These are phyloP conservation scores for Pantala flavescens DNA, from an alignment of 1,140 invertebrate species.

Conservation along the genomic window DNA sequence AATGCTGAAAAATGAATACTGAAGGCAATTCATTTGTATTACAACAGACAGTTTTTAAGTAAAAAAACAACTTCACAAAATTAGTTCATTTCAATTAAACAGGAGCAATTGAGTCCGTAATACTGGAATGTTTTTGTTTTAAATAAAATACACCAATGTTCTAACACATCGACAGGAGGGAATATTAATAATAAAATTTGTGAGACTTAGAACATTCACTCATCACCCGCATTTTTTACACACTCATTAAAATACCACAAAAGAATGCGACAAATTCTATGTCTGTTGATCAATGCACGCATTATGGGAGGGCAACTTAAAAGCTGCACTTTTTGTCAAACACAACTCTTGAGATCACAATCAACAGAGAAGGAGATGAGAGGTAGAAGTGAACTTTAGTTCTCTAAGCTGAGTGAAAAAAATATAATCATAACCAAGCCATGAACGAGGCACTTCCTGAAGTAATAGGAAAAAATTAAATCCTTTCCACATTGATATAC, in stretches of 20 bases:
- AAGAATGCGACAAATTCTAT: background rate
- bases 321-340: background rate
- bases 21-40: background rate
- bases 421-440: background rate
- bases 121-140: conserved; percentile 6
- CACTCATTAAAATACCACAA: background rate
- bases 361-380: background rate
- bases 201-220: conserved; percentile 1
- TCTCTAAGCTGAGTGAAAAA: background rate
- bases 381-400: background rate
- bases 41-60: background rate
- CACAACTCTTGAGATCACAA: background rate
- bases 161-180: background rate
- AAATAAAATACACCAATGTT: conserved; percentile 11
- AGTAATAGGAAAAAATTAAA: background rate
- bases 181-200: background rate
- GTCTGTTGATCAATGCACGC: background rate
- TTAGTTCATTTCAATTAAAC: background rate
- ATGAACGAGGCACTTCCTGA: background rate
- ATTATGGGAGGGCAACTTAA: background rate
- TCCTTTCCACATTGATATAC: background rate
- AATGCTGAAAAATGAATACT: background rate
- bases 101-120: background rate
- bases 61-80: background rate
- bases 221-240: background rate